Percentiles rank a stretch among this genome's conserved stretches.
These are phyloP conservation scores for Ptychoptera contaminata DNA, from an alignment of 2,888 invertebrate species.

Conservation along the genomic window DNA sequence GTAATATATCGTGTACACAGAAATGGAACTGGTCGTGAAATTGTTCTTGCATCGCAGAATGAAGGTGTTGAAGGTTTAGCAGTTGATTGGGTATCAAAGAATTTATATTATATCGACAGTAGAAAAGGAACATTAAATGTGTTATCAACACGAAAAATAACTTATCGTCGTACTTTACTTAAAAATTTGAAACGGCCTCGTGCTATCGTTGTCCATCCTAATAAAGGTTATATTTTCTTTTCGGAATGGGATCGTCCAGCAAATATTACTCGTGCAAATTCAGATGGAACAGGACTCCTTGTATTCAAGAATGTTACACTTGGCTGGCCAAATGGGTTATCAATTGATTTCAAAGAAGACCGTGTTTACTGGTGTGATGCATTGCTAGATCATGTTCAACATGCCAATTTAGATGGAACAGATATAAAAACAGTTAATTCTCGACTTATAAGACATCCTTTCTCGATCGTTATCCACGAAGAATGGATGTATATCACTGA, in stretches of 20 bases:
- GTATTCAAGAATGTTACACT: slow-evolving; percentile 82
- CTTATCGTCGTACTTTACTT: slow-evolving; percentile 65
- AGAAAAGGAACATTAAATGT: slow-evolving; percentile 90
- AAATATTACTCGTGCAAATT: slow-evolving; percentile 82
- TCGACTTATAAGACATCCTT: slow-evolving; percentile 71
- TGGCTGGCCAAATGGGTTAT: slow-evolving; percentile 95
- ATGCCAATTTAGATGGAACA: slow-evolving; percentile 77
- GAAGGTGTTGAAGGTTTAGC: slow-evolving; percentile 94
- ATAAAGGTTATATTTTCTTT: slow-evolving; percentile 85
- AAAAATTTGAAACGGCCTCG: slow-evolving; percentile 83
- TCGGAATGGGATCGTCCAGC: slow-evolving; percentile 95
- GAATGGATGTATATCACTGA: slow-evolving; percentile 95
- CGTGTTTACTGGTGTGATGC: slow-evolving; percentile 97
- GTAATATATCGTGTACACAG: slow-evolving; percentile 76
- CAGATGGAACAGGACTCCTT: slow-evolving; percentile 74
- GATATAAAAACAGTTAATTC: slow-evolving; percentile 84
- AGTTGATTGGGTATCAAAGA: slow-evolving; percentile 91
- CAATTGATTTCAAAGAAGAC: slow-evolving; percentile 77
- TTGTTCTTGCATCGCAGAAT: slow-evolving; percentile 87
- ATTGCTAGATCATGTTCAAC: slow-evolving; percentile 87
- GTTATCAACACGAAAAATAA: slow-evolving; percentile 71
- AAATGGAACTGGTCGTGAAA: slow-evolving; percentile 67
- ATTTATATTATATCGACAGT: slow-evolving; percentile 89
- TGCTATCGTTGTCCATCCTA: slow-evolving; percentile 94
- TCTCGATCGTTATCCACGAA: slow-evolving; percentile 77